Evolutionary conservation across 2,797 vertebrate genomes (phyloP).

Genomic region (Sciurus vulgaris): DNA sequence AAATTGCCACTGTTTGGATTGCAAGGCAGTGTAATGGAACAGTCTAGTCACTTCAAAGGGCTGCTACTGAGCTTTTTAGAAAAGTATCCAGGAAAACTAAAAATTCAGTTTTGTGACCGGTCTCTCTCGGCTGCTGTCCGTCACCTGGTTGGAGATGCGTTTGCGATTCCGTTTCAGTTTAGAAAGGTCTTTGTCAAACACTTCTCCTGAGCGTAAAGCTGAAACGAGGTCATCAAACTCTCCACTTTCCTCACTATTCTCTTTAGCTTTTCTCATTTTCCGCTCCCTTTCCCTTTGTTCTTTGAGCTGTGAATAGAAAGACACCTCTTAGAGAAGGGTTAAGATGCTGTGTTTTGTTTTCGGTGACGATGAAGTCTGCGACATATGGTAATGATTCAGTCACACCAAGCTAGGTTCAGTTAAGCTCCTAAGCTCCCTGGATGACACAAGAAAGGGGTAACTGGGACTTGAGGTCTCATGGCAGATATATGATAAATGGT

Average conservation of each 20-base stretch:
- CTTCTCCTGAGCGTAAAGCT: constrained; percentile 96
- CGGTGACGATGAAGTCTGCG: not conserved
- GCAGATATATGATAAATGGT: not conserved
- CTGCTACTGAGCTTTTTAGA: constrained; percentile 72
- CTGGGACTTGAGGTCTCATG: not conserved
- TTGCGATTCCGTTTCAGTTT: constrained; percentile 99
- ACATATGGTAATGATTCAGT: accelerated
- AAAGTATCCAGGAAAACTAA: constrained; percentile 85
- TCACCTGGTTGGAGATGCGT: constrained; percentile 94
- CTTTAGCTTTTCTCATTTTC: constrained; percentile 95
- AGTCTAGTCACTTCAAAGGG: constrained; percentile 79
- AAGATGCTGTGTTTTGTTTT: not conserved
- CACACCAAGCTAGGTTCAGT: accelerated
- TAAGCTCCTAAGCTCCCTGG: not conserved
- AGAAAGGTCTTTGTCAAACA: constrained; percentile 99
- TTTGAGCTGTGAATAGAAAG: constrained; percentile 91
- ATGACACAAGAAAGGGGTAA: not conserved
- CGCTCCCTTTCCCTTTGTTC: constrained; percentile 97
- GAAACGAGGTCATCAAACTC: constrained; percentile 99
- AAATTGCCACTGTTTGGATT: constrained; percentile 79
- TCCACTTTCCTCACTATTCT: constrained; percentile 95
- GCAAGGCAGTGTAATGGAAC: constrained; percentile 86
- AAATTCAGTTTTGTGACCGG: constrained; percentile 98
- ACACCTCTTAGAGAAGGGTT: constrained; percentile 1
- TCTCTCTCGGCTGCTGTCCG: constrained; percentile 94